Percentiles rank a stretch among this genome's conserved stretches.
Conservation (phyloP, 2,888 invertebrate genomes). For the Caenorhabditis angaria region DNA sequence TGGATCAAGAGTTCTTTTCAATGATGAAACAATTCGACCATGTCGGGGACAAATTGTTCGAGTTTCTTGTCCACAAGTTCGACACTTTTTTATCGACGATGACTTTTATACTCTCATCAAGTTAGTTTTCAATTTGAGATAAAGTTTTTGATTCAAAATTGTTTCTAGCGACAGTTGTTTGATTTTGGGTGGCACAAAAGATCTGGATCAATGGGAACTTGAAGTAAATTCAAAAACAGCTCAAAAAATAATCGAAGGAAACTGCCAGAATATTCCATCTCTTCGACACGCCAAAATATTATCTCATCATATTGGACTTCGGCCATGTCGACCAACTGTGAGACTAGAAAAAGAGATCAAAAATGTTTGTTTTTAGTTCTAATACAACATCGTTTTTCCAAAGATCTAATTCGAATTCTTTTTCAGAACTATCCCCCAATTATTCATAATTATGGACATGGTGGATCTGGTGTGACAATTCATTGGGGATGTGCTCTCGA, state of each 20-base stretch:
- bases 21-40: constrained; percentile 77
- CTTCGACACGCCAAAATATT: constrained; percentile 76
- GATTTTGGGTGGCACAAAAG: constrained; percentile 83
- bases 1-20: constrained; percentile 78
- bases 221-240: constrained; percentile 77
- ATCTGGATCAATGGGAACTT: constrained; percentile 78
- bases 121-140: constrained; percentile 76
- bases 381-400: too few relatives aligned
- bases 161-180: constrained; percentile 72
- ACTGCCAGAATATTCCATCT: constrained; percentile 78
- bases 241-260: constrained; percentile 78
- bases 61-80: constrained; percentile 77
- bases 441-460: constrained; percentile 86
- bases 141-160: too few relatives aligned
- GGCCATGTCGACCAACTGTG: constrained; percentile 80
- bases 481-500: constrained; percentile 84
- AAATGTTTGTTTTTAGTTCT: too few relatives aligned
- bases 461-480: constrained; percentile 84
- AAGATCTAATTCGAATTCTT: too few relatives aligned
- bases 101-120: constrained; percentile 84
- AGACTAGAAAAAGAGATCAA: constrained; percentile 77
- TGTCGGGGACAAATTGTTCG: constrained; percentile 75
- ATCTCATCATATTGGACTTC: constrained; percentile 80
- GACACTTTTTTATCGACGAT: constrained; percentile 76
- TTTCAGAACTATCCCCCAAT: not conserved